Evolutionary conservation across 2,113 vertebrate species (phyloP).

Genomic region (Pseudorhombus dupliciocellatus): DNA sequence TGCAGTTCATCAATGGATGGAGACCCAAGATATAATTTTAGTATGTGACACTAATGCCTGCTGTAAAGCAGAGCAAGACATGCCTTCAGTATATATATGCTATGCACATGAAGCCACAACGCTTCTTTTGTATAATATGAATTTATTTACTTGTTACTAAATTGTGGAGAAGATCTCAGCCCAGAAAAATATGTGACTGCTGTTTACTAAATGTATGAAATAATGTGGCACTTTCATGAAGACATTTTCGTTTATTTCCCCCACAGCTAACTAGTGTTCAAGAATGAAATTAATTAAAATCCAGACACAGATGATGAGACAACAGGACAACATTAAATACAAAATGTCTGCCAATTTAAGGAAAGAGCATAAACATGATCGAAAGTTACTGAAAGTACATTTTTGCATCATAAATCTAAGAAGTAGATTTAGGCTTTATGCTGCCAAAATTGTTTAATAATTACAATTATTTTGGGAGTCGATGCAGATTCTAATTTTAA

Average conservation of each 20-base stretch:
- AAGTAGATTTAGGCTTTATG: too few relatives aligned
- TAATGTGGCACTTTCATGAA: slow-evolving; percentile 66
- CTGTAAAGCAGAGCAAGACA: slow-evolving; percentile 21
- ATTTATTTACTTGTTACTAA: slow-evolving; percentile 35
- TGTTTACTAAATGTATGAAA: slow-evolving; percentile 43
- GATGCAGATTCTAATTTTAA: too few relatives aligned
- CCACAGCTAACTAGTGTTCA: slow-evolving; percentile 6
- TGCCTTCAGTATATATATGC: slow-evolving; percentile 60
- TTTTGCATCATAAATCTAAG: too few relatives aligned
- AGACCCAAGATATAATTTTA: slow-evolving; percentile 90
- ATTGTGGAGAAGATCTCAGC: slow-evolving; percentile 8
- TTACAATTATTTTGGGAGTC: too few relatives aligned
- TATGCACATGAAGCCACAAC: slow-evolving; percentile 66
- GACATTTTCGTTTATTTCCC: slow-evolving; percentile 27
- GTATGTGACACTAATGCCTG: slow-evolving; percentile 27
- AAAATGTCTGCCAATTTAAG: neutral
- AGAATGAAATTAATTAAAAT: slow-evolving; percentile 6
- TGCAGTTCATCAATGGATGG: slow-evolving; percentile 98
- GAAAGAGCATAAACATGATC: slow-evolving; percentile 15
- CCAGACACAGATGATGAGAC: neutral
- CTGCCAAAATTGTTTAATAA: too few relatives aligned
- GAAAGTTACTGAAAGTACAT: too few relatives aligned
- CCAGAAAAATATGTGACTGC: slow-evolving; percentile 25
- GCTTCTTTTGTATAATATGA: slow-evolving; percentile 42
- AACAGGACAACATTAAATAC: neutral